Percentiles rank a stretch among this genome's conserved stretches.
Evolutionary conservation across 2,888 invertebrate species (phyloP).

Genomic region (Drosophila anceps): DNA sequence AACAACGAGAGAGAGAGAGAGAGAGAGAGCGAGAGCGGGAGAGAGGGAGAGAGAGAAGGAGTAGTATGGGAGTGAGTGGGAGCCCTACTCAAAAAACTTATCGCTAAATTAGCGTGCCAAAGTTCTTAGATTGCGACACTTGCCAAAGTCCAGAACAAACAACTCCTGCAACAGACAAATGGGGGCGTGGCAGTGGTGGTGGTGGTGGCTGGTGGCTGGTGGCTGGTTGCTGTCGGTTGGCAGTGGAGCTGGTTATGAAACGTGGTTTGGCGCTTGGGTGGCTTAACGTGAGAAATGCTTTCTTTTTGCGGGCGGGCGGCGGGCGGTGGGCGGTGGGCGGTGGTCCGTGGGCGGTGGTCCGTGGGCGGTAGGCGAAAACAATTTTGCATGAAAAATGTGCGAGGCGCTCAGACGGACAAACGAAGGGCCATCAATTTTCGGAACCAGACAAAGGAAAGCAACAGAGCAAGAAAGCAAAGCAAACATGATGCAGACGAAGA

Average conservation of each 20-base stretch:
- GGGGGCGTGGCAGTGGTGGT: neutral
- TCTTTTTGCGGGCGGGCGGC: neutral
- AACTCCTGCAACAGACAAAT: conserved; percentile 20
- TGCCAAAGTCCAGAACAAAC: conserved; percentile 43
- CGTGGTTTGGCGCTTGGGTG: neutral
- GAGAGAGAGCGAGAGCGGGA: too few relatives aligned
- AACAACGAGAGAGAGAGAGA: neutral
- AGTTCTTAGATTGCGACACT: conserved; percentile 62
- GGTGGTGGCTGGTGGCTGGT: too few relatives aligned
- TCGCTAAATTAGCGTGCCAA: conserved; percentile 69
- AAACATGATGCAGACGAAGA: conserved; percentile 12
- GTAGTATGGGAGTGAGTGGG: neutral
- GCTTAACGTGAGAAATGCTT: conserved; percentile 43
- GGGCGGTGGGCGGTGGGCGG: too few relatives aligned
- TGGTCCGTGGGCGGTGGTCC: too few relatives aligned
- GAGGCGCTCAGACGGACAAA: conserved; percentile 66
- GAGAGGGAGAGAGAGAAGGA: neutral
- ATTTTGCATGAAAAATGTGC: conserved; percentile 79
- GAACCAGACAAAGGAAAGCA: conserved; percentile 34
- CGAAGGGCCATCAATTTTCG: conserved; percentile 75
- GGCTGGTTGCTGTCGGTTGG: neutral
- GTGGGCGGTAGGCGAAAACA: conserved; percentile 47
- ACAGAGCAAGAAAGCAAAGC: conserved; percentile 1
- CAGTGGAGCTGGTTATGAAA: neutral
- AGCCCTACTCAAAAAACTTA: conserved; percentile 60